Evolutionary conservation across 1,140 invertebrate genomes (phyloP), one percentile per base, ranked within the genome.

Genomic region (Musca domestica): DNA sequence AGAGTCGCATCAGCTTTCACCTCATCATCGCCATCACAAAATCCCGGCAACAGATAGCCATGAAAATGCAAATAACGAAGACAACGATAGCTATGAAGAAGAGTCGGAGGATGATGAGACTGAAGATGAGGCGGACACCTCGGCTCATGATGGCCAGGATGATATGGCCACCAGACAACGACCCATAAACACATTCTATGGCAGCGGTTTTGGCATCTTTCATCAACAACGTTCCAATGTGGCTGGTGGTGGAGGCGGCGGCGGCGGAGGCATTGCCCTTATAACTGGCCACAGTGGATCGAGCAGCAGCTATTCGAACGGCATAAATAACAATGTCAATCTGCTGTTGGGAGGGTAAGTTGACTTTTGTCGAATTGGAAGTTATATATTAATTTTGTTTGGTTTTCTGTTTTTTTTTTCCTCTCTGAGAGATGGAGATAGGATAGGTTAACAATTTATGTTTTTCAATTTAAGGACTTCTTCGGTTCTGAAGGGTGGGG

Each of bases 291-390:
- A 56, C n/a, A 73, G 74, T 58, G 72, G 72, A 20, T 72, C 76
- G 67, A 49, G 70, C 22, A 73, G 73, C 72, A 82, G 77, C 68
- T 81, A 80, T 73, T 69, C 74, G 52, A 74, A 80, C 71, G 72
- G 75, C 67, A 78, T 87, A 69, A 86, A 87, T 80, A 86, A 86
- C 71, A 86, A 86, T 71, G 86, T 88, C 68, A 88, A 88, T 76
- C 83, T 88, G 65, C 81, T 88, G 70, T 83, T 89, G 58, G 87
- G 86, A 82, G 87, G 87, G 87, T 89, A 77, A 78, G 78, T 80
- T 61, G 1, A 54, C 10, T 27, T 10, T 41, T 41, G 34, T 41
- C 12, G 6, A 41, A 41, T 41, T 41, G 34, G 10, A 41, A 41
- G 12, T 41, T 10, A 41, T 12, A 12, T n/a, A n/a, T n/a, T n/a